Percentiles rank a stretch among this genome's conserved stretches.
phyloP scores from a whole-genome alignment of 2,113 vertebrate species.

The Hemicordylus capensis region DNA sequence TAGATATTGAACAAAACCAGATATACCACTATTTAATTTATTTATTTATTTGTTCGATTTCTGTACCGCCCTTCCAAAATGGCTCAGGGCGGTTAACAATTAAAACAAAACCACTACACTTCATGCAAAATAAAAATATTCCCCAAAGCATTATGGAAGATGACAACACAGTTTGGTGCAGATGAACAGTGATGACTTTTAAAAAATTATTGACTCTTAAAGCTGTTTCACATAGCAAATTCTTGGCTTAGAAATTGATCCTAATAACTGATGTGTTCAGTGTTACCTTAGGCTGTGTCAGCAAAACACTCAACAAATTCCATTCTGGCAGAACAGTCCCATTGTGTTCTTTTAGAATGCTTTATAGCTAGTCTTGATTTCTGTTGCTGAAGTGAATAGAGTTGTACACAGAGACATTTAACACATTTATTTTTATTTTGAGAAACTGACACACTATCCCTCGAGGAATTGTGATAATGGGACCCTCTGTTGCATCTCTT shows the following conservation, averaged over 20 bases:
- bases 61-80: too few relatives aligned
- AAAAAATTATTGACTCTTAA: neutral
- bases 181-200: neutral
- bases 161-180: neutral
- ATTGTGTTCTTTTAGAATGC: constrained; percentile 14
- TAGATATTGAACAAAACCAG: too few relatives aligned
- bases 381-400: constrained; percentile 42
- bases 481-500: too few relatives aligned
- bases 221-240: neutral
- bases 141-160: neutral
- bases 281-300: neutral
- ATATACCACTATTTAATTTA: too few relatives aligned
- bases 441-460: too few relatives aligned
- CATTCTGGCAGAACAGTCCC: neutral
- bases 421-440: neutral
- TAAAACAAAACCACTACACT: neutral
- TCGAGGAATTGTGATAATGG: too few relatives aligned
- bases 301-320: neutral
- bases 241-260: neutral
- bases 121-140: neutral
- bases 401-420: neutral
- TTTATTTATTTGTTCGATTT: too few relatives aligned
- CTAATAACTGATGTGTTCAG: too few relatives aligned
- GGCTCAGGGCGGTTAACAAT: too few relatives aligned
- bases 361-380: constrained; percentile 7